These are phyloP conservation scores for Lanius ludovicianus DNA, from an alignment of 2,113 vertebrate species.

Conservation along the genomic window DNA sequence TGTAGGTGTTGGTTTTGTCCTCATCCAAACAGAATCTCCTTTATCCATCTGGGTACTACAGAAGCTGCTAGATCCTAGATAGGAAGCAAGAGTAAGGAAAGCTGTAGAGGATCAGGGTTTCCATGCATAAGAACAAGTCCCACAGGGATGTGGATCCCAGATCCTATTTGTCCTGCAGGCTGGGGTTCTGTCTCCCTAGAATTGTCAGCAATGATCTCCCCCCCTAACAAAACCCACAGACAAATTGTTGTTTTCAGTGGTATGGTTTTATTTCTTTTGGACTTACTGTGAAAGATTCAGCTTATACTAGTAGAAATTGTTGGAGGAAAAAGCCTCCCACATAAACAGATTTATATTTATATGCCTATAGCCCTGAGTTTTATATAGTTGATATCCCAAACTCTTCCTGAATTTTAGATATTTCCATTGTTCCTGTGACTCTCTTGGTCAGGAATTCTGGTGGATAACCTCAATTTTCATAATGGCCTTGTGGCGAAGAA, in stretches of 20 bases:
- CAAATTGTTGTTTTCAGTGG: neutral
- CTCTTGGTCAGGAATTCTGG: neutral
- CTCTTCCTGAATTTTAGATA: neutral
- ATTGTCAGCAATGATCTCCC: neutral
- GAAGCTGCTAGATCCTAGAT: neutral
- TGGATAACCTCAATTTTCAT: neutral
- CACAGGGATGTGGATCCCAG: neutral
- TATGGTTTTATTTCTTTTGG: neutral
- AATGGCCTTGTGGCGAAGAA: neutral
- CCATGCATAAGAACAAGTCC: neutral
- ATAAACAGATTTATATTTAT: neutral
- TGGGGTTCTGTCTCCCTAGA: neutral
- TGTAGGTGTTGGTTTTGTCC: neutral
- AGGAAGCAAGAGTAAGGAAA: neutral
- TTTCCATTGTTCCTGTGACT: neutral
- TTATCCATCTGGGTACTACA: neutral
- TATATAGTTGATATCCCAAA: neutral
- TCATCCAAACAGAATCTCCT: neutral
- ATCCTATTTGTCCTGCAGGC: neutral
- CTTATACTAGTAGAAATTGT: neutral
- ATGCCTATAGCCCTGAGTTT: neutral
- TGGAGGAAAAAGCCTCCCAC: neutral
- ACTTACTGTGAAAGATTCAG: neutral
- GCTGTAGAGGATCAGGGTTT: neutral
- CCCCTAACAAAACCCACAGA: neutral